Evolutionary conservation across 2,888 invertebrate species (phyloP), one percentile per base, ranked within the genome.

Genomic region (Diarsia mendica): DNA sequence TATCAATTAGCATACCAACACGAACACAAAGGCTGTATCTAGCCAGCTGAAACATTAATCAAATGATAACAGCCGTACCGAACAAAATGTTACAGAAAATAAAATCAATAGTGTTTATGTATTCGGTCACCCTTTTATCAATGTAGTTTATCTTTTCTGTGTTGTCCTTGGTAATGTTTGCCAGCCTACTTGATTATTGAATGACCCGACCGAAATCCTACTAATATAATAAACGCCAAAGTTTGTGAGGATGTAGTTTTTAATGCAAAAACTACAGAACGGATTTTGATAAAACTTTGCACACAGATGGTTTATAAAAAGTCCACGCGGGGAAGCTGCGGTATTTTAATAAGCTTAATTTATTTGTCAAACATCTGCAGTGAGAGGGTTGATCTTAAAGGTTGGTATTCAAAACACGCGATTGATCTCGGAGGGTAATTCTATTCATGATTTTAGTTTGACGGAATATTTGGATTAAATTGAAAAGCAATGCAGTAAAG

Each of bases 31-130:
- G 73, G 73, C 69, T 74, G 67, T 78, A 76, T 80, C 82, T 80
- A 82, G 65, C 69, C 80, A 83, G 78, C 77, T 80, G 82, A 79
- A 82, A 84, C 82, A 85, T 86, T 84, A 84, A 88, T 85, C 82
- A 83, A 86, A 77, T 77, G 86, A 87, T 85, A 87, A 84, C 83
- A 76, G 67, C 71, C 78, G 77, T 78, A 60, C 63, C 82, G 60
- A 67, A 83, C 83, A 64, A 83, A 87, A 79, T 85, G 81, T 83
- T 71, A 84, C 80, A 79, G 71, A 86, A 85, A 89, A 87, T 89
- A 93, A 92, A 95, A 95, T 95, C 95, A 93, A 95, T 95, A 95
- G 90, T 90, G 91, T 90, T 86, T 67, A 92, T 92, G 91, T 93
- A 69, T 93, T 92, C 88, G 89, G 90, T 89, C 89, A 88, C 84